Conservation (phyloP, 1,140 invertebrate genomes). For the Micrasema longulum region DNA sequence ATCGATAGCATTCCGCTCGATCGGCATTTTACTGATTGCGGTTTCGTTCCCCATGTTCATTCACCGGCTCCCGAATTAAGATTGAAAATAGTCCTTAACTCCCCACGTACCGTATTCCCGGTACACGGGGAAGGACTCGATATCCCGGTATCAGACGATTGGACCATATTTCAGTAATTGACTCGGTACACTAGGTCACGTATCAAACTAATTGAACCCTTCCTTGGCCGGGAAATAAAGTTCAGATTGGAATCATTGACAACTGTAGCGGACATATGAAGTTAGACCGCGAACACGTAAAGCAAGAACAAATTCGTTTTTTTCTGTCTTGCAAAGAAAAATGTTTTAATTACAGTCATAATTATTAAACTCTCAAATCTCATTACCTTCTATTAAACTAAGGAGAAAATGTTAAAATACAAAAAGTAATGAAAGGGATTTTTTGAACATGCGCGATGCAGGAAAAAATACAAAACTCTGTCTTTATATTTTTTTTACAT, state of each 20-base stretch:
- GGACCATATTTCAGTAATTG: slow-evolving; percentile 53
- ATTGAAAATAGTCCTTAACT: slow-evolving; percentile 46
- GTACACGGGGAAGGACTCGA: background rate
- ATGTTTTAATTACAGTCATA: slow-evolving; percentile 2
- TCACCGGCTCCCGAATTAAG: slow-evolving; percentile 49
- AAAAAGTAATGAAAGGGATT: background rate
- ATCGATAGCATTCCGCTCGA: slow-evolving; percentile 26
- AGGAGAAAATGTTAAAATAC: no score
- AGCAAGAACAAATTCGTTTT: slow-evolving; percentile 5
- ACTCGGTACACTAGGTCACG: slow-evolving; percentile 49
- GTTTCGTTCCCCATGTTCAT: slow-evolving; percentile 34
- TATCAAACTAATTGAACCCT: slow-evolving; percentile 55
- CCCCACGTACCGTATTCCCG: background rate
- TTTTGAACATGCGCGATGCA: background rate
- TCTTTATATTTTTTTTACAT: no score
- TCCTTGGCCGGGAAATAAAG: slow-evolving; percentile 46
- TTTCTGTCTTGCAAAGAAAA: background rate
- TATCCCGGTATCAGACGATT: slow-evolving; percentile 23
- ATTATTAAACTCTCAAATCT: no score
- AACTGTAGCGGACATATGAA: slow-evolving; percentile 39
- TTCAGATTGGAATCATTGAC: slow-evolving; percentile 50
- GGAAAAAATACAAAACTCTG: background rate
- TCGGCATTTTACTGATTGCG: slow-evolving; percentile 36
- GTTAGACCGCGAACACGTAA: slow-evolving; percentile 22
- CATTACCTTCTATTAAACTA: no score